These are phyloP conservation scores for Callitettix versicolor DNA, from an alignment of 1,140 invertebrate genomes.

Conservation along the genomic window DNA sequence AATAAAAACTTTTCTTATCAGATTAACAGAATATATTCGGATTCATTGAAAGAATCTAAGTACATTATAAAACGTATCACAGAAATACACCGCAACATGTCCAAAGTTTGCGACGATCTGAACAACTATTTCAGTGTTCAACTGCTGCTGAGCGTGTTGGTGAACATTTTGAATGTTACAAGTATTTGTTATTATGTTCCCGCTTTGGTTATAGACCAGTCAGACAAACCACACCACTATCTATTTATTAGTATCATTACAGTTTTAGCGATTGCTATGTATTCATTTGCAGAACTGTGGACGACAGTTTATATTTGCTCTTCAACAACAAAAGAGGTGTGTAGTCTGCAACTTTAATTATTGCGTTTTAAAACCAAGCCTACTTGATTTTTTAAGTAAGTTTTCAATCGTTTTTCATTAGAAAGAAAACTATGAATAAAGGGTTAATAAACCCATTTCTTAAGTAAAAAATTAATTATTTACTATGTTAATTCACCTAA, in stretches of 20 bases:
- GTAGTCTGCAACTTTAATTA: no score
- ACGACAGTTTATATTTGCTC: constrained; percentile 9
- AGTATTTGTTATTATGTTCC: constrained; percentile 15
- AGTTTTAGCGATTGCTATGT: constrained; percentile 3
- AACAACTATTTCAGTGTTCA: constrained; percentile 11
- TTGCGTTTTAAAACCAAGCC: no score
- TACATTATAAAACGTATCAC: neutral
- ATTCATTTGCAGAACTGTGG: constrained; percentile 1
- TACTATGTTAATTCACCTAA: no score
- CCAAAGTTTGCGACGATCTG: neutral
- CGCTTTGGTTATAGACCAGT: constrained; percentile 6
- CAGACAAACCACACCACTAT: constrained; percentile 3
- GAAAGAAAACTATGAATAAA: no score
- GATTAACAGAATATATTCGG: neutral
- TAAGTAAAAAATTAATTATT: no score
- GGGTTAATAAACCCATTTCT: no score
- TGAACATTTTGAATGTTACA: constrained; percentile 11
- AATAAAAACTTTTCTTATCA: neutral
- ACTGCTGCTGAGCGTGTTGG: constrained; percentile 1
- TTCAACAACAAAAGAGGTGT: constrained; percentile 6
- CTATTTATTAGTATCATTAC: constrained; percentile 9
- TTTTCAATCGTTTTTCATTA: no score
- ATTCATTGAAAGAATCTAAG: neutral
- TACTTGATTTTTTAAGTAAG: neutral
- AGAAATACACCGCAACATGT: neutral